Evolutionary conservation across 2,113 vertebrate genomes (phyloP).

Genomic region (Pachypanchax playfairii): DNA sequence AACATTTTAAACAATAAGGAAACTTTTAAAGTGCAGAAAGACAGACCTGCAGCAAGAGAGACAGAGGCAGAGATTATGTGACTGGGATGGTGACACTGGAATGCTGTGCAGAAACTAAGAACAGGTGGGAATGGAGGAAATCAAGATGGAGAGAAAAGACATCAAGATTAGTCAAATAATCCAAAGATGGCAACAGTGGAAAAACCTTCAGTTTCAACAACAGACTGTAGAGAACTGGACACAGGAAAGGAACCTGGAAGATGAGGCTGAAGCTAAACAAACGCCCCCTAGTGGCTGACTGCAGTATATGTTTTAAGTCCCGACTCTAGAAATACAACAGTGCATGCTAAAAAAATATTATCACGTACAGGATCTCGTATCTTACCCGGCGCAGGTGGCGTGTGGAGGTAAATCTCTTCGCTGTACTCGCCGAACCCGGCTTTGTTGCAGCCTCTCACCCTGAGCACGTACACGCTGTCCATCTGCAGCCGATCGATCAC

Average conservation of each 20-base stretch:
- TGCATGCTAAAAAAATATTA: no score
- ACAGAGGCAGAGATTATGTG: constrained; percentile 32
- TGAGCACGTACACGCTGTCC: constrained; percentile 90
- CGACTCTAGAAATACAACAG: no score
- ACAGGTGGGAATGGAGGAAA: constrained; percentile 29
- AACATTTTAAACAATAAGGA: not conserved
- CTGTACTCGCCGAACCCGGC: constrained; percentile 95
- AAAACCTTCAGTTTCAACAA: no score
- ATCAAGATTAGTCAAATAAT: constrained; percentile 41
- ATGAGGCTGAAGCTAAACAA: no score
- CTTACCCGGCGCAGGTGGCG: constrained; percentile 90
- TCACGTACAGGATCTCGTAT: no score
- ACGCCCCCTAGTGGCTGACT: no score
- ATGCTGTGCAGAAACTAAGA: constrained; percentile 49
- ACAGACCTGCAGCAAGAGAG: constrained; percentile 52
- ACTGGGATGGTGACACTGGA: constrained; percentile 46
- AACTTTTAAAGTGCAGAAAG: constrained; percentile 18
- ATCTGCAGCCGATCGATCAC: constrained; percentile 91
- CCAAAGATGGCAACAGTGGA: constrained; percentile 20
- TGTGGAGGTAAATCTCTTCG: constrained; percentile 94
- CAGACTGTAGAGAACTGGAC: no score
- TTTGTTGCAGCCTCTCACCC: constrained; percentile 94
- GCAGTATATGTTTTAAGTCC: no score
- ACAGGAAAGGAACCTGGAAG: no score
- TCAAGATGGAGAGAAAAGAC: constrained; percentile 53